Conservation (phyloP, 2,113 vertebrate species). For the Rhinoptilus africanus region DNA sequence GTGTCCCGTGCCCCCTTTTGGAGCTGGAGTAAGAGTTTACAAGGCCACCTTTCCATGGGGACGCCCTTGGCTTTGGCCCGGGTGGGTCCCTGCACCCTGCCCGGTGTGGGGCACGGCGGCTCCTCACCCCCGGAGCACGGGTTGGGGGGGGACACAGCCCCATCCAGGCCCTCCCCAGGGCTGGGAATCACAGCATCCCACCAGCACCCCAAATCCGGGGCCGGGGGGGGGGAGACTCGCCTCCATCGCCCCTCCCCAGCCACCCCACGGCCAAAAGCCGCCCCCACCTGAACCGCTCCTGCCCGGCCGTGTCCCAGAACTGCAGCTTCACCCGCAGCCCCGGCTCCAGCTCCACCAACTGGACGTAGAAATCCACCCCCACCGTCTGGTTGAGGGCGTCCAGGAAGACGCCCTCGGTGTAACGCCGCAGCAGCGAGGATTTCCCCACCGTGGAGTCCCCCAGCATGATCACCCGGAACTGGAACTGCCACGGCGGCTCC, state of each 20-base stretch:
- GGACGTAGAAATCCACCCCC: slow-evolving; percentile 85
- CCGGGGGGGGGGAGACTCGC: too few species aligned
- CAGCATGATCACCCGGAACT: slow-evolving; percentile 87
- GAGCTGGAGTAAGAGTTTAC: neutral
- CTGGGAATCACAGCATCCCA: neutral
- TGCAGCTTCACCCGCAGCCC: slow-evolving; percentile 83
- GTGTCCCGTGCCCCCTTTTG: rapidly evolving
- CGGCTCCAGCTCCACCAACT: slow-evolving; percentile 82
- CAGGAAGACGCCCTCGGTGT: slow-evolving; percentile 80
- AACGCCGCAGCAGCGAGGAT: slow-evolving; percentile 81
- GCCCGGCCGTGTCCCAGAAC: slow-evolving; percentile 90
- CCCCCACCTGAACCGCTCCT: slow-evolving; percentile 86
- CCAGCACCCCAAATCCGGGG: neutral
- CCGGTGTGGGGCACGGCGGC: rapidly evolving
- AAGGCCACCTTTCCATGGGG: neutral
- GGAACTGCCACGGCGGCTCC: slow-evolving; percentile 85
- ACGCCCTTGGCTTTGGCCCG: neutral
- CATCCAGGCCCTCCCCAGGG: rapidly evolving
- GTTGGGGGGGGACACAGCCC: too few species aligned
- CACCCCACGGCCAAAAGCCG: rapidly evolving
- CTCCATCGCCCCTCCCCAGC: too few species aligned
- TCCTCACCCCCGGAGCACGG: neutral
- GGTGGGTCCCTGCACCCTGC: neutral
- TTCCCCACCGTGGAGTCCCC: slow-evolving; percentile 88
- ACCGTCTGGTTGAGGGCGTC: slow-evolving; percentile 80